Percentiles rank a stretch among this genome's conserved stretches.
These are phyloP conservation scores for Andrena marginata DNA, from an alignment of 2,888 invertebrate species.

Conservation along the genomic window DNA sequence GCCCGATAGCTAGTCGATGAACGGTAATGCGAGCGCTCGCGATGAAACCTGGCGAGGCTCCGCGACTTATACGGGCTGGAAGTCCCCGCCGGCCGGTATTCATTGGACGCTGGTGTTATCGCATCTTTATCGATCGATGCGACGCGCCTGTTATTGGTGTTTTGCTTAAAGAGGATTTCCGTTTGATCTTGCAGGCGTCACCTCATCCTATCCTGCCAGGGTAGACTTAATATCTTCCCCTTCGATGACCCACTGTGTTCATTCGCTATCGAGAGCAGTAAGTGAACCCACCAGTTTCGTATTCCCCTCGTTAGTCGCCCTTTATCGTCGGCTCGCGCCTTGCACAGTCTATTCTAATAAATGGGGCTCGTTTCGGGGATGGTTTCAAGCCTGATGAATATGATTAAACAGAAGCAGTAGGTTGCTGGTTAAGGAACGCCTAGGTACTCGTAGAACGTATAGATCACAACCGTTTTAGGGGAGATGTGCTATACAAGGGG, in stretches of 20 bases:
- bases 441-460: too few relatives aligned
- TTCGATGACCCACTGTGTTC: conserved; percentile 98
- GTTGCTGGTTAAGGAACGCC: too few relatives aligned
- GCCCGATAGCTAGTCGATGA: neutral
- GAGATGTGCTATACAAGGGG: too few relatives aligned
- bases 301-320: neutral
- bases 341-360: neutral
- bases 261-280: conserved; percentile 98
- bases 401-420: too few relatives aligned
- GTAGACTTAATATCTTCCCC: conserved; percentile 97
- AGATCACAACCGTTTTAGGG: too few relatives aligned
- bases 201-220: conserved; percentile 96
- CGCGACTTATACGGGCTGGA: neutral
- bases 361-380: neutral
- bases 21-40: neutral
- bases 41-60: neutral
- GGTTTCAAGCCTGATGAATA: too few relatives aligned
- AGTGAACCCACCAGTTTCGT: conserved; percentile 86
- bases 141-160: neutral
- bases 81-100: too few relatives aligned
- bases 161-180: neutral
- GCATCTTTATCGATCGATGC: neutral
- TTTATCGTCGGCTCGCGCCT: neutral
- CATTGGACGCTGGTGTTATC: too few relatives aligned
- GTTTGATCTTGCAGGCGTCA: conserved; percentile 89